phyloP scores from a whole-genome alignment of 53 echinoderm and acorn worm species.

The Crossaster papposus region DNA sequence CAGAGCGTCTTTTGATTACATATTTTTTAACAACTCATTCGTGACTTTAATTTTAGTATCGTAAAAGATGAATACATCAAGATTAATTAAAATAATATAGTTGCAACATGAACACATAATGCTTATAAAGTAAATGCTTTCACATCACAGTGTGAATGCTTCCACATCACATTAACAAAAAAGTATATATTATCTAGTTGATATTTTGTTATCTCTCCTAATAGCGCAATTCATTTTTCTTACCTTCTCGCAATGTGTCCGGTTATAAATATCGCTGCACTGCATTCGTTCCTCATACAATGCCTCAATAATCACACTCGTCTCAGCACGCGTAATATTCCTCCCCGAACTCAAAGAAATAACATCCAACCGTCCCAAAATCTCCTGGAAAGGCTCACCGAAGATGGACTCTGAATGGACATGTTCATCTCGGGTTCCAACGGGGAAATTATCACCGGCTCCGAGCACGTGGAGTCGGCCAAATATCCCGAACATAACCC shows the following conservation, averaged over 20 bases:
- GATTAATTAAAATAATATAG: too few relatives aligned
- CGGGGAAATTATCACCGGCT: neutral
- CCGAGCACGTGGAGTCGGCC: conserved; percentile 20
- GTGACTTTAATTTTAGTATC: too few relatives aligned
- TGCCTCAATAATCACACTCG: neutral
- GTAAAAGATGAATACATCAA: too few relatives aligned
- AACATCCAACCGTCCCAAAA: conserved; percentile 1
- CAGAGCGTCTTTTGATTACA: too few relatives aligned
- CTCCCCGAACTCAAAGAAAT: neutral
- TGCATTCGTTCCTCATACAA: conserved; percentile 36
- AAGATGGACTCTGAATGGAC: conserved; percentile 20
- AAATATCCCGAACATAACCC: neutral
- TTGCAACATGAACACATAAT: too few relatives aligned
- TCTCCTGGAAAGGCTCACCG: conserved; percentile 42
- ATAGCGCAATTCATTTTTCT: neutral
- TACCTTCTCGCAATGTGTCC: conserved; percentile 9
- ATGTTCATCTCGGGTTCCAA: neutral
- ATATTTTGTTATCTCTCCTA: too few relatives aligned
- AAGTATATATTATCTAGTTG: too few relatives aligned
- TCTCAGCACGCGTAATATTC: conserved; percentile 42
- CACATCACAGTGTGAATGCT: too few relatives aligned
- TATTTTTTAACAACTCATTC: too few relatives aligned
- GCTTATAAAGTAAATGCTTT: too few relatives aligned
- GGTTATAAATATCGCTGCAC: conserved; percentile 4
- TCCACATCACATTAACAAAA: too few relatives aligned